Evolutionary conservation across 1,140 invertebrate species (phyloP).

Genomic region (Leptoteleia sp.): DNA sequence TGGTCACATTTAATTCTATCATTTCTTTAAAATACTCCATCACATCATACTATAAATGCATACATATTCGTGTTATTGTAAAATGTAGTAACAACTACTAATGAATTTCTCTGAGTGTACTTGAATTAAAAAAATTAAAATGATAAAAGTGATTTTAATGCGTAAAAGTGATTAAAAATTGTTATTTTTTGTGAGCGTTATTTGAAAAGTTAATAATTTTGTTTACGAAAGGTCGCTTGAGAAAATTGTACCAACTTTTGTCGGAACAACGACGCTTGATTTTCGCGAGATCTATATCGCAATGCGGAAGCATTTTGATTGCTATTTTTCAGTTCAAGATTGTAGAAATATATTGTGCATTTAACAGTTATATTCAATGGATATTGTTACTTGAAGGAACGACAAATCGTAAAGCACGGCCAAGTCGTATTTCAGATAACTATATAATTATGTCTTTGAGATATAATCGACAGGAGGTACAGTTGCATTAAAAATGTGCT

Average conservation of each 20-base stretch:
- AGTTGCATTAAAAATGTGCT: conserved; percentile 40
- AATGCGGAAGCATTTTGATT: conserved; percentile 63
- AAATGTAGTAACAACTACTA: too few species aligned
- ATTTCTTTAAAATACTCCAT: too few species aligned
- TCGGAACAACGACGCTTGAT: conserved; percentile 12
- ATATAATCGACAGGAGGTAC: conserved; percentile 59
- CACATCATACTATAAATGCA: too few species aligned
- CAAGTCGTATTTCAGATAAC: conserved; percentile 54
- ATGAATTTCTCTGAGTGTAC: too few species aligned
- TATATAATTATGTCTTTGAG: conserved; percentile 58
- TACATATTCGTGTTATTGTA: too few species aligned
- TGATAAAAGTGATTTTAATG: too few species aligned
- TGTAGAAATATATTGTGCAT: conserved; percentile 58
- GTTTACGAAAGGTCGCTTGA: too few species aligned
- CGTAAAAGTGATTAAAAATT: too few species aligned
- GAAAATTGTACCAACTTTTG: conserved; percentile 2
- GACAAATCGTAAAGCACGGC: conserved; percentile 41
- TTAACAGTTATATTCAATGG: conserved; percentile 59
- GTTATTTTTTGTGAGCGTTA: too few species aligned
- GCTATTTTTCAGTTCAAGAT: conserved; percentile 62
- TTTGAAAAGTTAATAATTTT: too few species aligned
- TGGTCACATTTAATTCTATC: too few species aligned
- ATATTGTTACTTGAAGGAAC: conserved; percentile 56
- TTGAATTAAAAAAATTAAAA: too few species aligned
- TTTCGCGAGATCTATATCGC: conserved; percentile 59